A percentile compares a stretch with the other conserved stretches of the same genome.
phyloP scores from a whole-genome alignment of 2,888 invertebrate genomes.

The Sialis fuliginosa region DNA sequence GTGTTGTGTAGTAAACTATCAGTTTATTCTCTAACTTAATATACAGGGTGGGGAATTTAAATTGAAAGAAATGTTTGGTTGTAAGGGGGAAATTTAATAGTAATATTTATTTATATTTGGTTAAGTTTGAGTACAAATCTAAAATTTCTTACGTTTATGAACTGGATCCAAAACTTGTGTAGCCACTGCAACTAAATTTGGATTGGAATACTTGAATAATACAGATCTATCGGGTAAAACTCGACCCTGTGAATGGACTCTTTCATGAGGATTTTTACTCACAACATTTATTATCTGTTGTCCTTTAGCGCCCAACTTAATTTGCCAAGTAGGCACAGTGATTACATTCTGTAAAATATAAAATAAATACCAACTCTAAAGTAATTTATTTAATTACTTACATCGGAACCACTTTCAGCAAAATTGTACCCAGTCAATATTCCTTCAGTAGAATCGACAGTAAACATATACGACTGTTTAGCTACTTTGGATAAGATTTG shows the following conservation, averaged over 20 bases:
- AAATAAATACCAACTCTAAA: conserved; percentile 2
- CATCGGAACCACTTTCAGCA: conserved; percentile 24
- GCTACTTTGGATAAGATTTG: conserved; percentile 30
- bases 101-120: no score
- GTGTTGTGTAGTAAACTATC: no score
- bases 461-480: conserved; percentile 42
- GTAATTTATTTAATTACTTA: conserved; percentile 11
- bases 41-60: no score
- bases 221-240: conserved; percentile 92
- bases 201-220: conserved; percentile 96
- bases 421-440: conserved; percentile 43
- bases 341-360: conserved; percentile 30
- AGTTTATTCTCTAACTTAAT: neutral
- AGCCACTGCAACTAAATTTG: conserved; percentile 80
- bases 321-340: conserved; percentile 55
- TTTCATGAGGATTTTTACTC: conserved; percentile 47
- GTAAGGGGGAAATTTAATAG: no score
- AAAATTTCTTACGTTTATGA: conserved; percentile 45
- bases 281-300: conserved; percentile 45
- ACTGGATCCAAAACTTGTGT: conserved; percentile 57
- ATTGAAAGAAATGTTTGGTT: no score
- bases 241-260: conserved; percentile 86
- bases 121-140: neutral
- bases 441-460: conserved; percentile 38
- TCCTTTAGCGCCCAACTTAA: conserved; percentile 41